Conservation (phyloP, 1,140 invertebrate genomes). For the Zaprionus lachaisei region DNA sequence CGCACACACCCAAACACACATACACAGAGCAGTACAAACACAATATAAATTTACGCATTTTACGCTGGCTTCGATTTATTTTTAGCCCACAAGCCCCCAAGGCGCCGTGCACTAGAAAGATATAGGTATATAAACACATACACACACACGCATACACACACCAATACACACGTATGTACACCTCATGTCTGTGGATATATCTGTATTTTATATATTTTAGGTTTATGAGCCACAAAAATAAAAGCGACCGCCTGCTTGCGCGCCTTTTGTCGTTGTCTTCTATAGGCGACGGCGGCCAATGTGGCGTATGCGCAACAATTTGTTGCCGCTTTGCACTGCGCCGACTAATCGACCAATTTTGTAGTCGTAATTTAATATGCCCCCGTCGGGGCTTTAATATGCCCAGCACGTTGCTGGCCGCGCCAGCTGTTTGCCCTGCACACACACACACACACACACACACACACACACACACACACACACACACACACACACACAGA, state of each 20-base stretch:
- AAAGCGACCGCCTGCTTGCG: slow-evolving; percentile 36
- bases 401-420: slow-evolving; percentile 64
- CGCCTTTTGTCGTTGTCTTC: slow-evolving; percentile 6
- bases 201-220: slow-evolving; percentile 57
- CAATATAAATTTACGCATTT: slow-evolving; percentile 46
- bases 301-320: slow-evolving; percentile 77
- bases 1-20: slow-evolving; percentile 22
- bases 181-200: not conserved
- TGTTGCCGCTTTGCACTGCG: slow-evolving; percentile 18
- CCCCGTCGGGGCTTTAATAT: slow-evolving; percentile 62
- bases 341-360: slow-evolving; percentile 69
- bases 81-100: slow-evolving; percentile 62
- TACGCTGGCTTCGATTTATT: slow-evolving; percentile 63
- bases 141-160: not conserved
- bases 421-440: slow-evolving; percentile 54
- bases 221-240: slow-evolving; percentile 75
- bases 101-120: slow-evolving; percentile 76
- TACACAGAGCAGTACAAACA: slow-evolving; percentile 4
- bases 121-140: slow-evolving; percentile 23
- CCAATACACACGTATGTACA: not conserved
- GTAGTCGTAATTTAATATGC: slow-evolving; percentile 76
- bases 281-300: slow-evolving; percentile 23
- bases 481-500: slow-evolving; percentile 1
- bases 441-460: slow-evolving; percentile 8
- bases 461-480: slow-evolving; percentile 6